Percentiles rank a stretch among this genome's conserved stretches.
Conservation (phyloP, 2,113 vertebrate genomes). For the Heliornis fulica region DNA sequence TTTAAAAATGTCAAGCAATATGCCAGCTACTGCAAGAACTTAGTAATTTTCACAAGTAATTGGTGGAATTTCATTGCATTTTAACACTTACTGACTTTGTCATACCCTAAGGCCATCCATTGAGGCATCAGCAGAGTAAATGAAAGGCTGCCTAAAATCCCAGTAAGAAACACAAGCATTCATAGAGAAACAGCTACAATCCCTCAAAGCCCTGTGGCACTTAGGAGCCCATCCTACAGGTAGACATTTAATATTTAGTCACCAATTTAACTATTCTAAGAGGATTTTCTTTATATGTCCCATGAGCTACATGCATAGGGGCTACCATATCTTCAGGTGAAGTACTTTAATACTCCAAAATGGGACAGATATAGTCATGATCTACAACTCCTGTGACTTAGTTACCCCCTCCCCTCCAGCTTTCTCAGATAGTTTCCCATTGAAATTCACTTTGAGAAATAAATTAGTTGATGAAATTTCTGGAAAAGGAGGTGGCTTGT, state of each 20-base stretch:
- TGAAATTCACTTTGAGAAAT: background rate
- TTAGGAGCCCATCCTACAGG: background rate
- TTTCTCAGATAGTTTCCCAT: background rate
- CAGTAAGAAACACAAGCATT: background rate
- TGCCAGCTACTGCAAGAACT: background rate
- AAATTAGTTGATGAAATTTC: background rate
- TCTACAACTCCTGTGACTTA: background rate
- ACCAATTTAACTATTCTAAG: background rate
- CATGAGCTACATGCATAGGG: background rate
- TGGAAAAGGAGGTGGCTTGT: background rate
- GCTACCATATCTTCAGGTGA: background rate
- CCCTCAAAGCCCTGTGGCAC: background rate
- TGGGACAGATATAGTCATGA: background rate
- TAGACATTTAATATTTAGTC: constrained; percentile 12
- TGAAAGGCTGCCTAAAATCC: constrained; percentile 13
- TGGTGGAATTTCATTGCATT: background rate
- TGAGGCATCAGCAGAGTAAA: background rate
- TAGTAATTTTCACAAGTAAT: constrained; percentile 3
- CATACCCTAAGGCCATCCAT: background rate
- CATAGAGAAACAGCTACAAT: background rate
- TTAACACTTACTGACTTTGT: constrained; percentile 1
- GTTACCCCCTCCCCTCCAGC: background rate
- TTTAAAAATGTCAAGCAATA: background rate
- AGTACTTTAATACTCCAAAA: background rate
- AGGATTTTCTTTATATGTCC: background rate